A percentile compares a stretch with the other conserved stretches of the same genome.
Evolutionary conservation across 2,113 vertebrate genomes (phyloP).

Genomic region (Nothoprocta perdicaria): DNA sequence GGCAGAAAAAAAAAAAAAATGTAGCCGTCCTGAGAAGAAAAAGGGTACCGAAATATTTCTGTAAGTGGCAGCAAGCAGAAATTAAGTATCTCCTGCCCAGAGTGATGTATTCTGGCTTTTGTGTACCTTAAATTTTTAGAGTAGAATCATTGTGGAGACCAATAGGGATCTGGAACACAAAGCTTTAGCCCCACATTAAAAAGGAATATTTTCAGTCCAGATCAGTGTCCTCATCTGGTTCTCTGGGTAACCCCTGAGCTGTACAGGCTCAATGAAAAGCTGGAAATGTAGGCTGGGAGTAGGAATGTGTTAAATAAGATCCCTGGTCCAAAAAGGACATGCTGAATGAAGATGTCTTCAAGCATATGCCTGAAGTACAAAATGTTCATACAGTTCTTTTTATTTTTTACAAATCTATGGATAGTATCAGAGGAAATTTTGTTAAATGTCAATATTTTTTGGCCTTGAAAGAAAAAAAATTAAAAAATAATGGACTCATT

Average conservation of each 20-base stretch:
- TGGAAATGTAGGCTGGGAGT: not conserved
- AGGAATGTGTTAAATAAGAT: not conserved
- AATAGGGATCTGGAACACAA: not conserved
- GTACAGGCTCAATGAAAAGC: not conserved
- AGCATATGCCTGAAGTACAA: not conserved
- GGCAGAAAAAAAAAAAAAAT: slow-evolving; percentile 3
- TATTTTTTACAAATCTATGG: not conserved
- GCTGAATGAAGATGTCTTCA: not conserved
- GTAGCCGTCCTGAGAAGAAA: not conserved
- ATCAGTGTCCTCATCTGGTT: not conserved
- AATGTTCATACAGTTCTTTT: not conserved
- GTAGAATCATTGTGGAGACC: not conserved
- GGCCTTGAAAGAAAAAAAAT: not conserved
- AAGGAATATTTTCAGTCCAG: not conserved
- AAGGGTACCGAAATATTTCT: not conserved
- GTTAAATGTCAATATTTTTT: not conserved
- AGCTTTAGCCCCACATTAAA: not conserved
- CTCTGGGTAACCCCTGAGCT: not conserved
- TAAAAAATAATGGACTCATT: not conserved
- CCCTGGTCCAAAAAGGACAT: not conserved
- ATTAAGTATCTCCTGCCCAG: not conserved
- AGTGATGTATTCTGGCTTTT: not conserved
- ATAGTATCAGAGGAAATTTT: not conserved
- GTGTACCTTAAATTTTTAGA: not conserved
- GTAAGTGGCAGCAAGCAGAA: not conserved